A percentile compares a stretch with the other conserved stretches of the same genome.
Conservation (phyloP, 2,888 invertebrate genomes). For the Archips xylosteana region DNA sequence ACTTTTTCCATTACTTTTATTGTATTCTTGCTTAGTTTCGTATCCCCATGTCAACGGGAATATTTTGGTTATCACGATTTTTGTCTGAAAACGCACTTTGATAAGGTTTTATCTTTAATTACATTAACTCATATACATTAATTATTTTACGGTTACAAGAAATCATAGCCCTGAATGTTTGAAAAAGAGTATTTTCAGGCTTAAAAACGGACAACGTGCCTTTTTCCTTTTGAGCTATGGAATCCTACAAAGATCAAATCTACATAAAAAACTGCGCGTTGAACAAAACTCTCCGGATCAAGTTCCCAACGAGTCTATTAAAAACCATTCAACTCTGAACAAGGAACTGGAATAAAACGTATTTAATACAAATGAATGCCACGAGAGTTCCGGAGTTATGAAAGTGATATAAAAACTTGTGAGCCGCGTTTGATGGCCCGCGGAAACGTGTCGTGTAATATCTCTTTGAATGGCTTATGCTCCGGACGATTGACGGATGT, state of each 20-base stretch:
- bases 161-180: no score
- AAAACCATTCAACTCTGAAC: constrained; percentile 18
- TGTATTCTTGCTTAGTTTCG: no score
- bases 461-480: background rate
- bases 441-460: constrained; percentile 4
- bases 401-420: constrained; percentile 17
- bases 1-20: no score
- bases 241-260: background rate
- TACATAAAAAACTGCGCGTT: background rate
- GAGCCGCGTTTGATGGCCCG: background rate
- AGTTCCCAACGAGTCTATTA: constrained; percentile 17
- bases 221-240: no score
- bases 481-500: background rate
- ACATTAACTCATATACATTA: no score
- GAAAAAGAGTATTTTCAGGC: no score
- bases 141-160: no score
- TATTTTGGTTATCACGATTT: no score
- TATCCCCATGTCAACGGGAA: no score
- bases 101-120: no score
- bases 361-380: constrained; percentile 21
- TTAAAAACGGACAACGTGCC: no score
- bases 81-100: no score
- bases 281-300: constrained; percentile 7
- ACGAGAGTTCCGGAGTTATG: constrained; percentile 9
- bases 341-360: constrained; percentile 20